phyloP scores from a whole-genome alignment of 2,888 invertebrate species.

The Brachyptera risi region DNA sequence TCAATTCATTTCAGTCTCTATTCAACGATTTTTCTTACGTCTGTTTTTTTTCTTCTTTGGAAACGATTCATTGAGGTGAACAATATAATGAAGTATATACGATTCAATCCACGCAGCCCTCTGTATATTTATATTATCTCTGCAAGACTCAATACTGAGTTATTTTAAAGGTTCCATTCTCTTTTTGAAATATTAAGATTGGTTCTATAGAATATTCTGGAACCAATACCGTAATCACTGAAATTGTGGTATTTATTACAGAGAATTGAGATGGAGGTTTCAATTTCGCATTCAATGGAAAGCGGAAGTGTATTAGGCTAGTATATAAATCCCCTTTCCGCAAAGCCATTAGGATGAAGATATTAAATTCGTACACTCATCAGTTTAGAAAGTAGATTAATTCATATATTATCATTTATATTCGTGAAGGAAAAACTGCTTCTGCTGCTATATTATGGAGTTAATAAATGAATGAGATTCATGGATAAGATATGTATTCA shows the following conservation, averaged over 20 bases:
- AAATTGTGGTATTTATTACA: conserved; percentile 17
- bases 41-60: background rate
- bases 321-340: background rate
- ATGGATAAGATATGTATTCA: too few relatives aligned
- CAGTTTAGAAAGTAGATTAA: background rate
- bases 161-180: conserved; percentile 5
- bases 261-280: background rate
- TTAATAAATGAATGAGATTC: too few relatives aligned
- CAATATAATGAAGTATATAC: background rate
- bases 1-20: background rate
- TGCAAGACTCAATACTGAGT: background rate
- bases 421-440: too few relatives aligned
- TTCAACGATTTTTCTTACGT: conserved; percentile 12
- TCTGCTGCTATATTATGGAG: too few relatives aligned
- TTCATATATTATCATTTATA: too few relatives aligned
- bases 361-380: background rate
- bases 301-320: background rate
- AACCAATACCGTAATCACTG: conserved; percentile 17
- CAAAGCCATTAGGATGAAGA: background rate
- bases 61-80: background rate
- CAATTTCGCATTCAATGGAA: conserved; percentile 6
- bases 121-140: background rate
- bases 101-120: background rate
- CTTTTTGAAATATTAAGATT: conserved; percentile 20
- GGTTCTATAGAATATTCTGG: background rate